Conservation (phyloP, 2,888 invertebrate species). For the Andrena bucephala region DNA sequence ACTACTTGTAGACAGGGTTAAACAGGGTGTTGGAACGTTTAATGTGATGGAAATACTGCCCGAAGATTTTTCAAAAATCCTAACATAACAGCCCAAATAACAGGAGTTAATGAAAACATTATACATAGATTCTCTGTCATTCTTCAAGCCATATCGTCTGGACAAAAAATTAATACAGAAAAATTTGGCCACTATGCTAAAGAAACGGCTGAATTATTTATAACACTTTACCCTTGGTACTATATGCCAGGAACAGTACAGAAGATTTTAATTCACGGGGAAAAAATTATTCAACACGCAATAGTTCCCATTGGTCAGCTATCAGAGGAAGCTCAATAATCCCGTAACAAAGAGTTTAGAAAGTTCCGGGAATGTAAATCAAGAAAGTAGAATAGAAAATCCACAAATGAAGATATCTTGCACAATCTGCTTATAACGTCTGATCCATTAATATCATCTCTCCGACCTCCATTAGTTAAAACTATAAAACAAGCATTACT, state of each 20-base stretch:
- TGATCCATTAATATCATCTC: background rate
- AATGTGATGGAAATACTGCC: conserved; percentile 1
- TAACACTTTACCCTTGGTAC: background rate
- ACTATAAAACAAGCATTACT: too few species aligned
- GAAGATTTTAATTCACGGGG: background rate
- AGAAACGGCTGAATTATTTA: background rate
- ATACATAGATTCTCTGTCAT: background rate
- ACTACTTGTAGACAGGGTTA: too few species aligned
- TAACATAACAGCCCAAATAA: conserved; percentile 2
- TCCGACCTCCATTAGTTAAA: too few species aligned
- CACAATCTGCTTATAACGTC: conserved; percentile 9
- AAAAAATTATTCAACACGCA: conserved; percentile 22
- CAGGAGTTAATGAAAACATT: background rate
- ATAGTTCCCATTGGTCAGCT: background rate
- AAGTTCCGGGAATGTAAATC: background rate
- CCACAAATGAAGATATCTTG: background rate
- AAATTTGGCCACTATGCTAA: conserved; percentile 4
- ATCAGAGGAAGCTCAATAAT: background rate
- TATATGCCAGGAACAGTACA: conserved; percentile 1
- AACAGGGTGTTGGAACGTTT: background rate
- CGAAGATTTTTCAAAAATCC: conserved; percentile 3
- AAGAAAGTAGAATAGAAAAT: background rate
- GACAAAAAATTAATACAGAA: conserved; percentile 1
- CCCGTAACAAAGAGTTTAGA: conserved; percentile 3
- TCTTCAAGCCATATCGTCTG: background rate